Conservation (phyloP, 1,140 invertebrate species). For the Eulimnadia texana region DNA sequence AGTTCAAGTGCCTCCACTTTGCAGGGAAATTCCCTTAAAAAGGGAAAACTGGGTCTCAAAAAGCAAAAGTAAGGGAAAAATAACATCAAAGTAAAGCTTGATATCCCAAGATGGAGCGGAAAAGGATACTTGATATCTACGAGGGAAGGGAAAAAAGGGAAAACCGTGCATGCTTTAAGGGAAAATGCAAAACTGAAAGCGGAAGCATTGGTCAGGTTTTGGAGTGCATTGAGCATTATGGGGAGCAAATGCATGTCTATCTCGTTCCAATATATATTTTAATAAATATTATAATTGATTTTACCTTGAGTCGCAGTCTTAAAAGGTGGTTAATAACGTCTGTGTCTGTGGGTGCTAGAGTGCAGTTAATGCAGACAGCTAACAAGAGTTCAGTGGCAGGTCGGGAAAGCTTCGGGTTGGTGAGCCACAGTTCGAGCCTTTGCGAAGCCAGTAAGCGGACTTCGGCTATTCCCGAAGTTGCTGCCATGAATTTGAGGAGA, state of each 20-base stretch:
- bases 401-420: constrained; percentile 83
- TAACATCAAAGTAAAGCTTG: too few species aligned
- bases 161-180: too few species aligned
- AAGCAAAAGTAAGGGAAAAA: too few species aligned
- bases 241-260: too few species aligned
- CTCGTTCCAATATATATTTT: background rate
- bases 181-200: background rate
- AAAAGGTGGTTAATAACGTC: constrained; percentile 81
- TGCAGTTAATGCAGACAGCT: constrained; percentile 80
- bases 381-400: constrained; percentile 86
- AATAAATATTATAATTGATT: background rate
- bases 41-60: too few species aligned
- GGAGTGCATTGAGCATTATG: too few species aligned
- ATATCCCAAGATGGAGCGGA: too few species aligned
- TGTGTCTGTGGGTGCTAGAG: constrained; percentile 59
- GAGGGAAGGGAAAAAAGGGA: too few species aligned
- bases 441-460: constrained; percentile 65
- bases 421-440: constrained; percentile 81
- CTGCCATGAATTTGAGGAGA: constrained; percentile 14
- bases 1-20: too few species aligned
- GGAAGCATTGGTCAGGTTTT: background rate
- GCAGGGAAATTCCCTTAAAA: too few species aligned
- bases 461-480: constrained; percentile 18
- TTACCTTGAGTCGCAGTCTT: constrained; percentile 68
- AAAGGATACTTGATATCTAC: too few species aligned